Evolutionary conservation across 2,113 vertebrate genomes (phyloP).

Genomic region (Dasyurus viverrinus): DNA sequence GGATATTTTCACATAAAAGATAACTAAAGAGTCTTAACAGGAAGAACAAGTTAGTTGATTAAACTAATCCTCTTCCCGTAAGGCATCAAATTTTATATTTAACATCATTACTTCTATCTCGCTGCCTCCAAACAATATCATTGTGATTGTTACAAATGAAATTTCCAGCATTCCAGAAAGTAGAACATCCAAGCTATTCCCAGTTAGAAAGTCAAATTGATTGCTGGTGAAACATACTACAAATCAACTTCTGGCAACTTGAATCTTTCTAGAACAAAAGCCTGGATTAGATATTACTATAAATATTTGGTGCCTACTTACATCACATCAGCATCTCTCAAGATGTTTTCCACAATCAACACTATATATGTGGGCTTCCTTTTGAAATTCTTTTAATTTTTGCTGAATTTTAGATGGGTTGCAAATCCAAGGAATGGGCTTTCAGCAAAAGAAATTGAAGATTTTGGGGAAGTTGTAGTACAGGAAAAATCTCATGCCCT

Average conservation of each 20-base stretch:
- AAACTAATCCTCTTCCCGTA: neutral
- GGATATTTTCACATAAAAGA: neutral
- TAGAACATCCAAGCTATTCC: neutral
- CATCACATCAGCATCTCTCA: neutral
- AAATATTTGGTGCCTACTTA: neutral
- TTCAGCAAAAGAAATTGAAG: neutral
- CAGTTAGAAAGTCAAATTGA: conserved; percentile 38
- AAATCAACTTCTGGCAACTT: conserved; percentile 25
- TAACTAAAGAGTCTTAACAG: neutral
- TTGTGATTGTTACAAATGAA: conserved; percentile 5
- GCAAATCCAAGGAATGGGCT: neutral
- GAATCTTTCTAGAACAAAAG: conserved; percentile 14
- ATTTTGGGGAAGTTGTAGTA: too few species aligned
- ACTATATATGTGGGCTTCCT: neutral
- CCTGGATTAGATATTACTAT: neutral
- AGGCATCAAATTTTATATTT: neutral
- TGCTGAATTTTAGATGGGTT: neutral
- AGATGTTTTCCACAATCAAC: neutral
- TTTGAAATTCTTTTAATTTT: neutral
- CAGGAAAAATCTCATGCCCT: neutral
- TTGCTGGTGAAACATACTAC: neutral
- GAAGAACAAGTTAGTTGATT: neutral
- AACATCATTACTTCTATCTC: neutral
- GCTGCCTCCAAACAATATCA: neutral
- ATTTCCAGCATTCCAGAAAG: neutral